phyloP scores from a whole-genome alignment of 2,888 invertebrate species.

The Tetragonisca angustula region DNA sequence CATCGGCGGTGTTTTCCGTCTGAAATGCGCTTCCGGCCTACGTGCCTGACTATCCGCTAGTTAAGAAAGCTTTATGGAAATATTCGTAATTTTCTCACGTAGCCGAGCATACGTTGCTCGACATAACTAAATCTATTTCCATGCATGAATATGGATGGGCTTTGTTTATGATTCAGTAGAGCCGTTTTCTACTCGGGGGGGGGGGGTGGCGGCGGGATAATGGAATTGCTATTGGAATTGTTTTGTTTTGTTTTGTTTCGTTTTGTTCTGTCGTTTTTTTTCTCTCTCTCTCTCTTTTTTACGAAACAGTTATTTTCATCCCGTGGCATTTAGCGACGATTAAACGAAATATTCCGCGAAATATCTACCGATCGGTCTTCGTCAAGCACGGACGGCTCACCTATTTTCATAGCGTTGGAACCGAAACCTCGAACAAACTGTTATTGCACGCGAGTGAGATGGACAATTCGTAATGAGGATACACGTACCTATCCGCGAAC shows the following conservation, averaged over 20 bases:
- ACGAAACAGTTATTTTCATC: constrained; percentile 16
- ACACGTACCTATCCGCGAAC: background rate
- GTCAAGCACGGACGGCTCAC: too few relatives aligned
- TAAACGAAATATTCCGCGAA: constrained; percentile 43
- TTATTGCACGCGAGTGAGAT: background rate
- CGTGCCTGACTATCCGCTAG: constrained; percentile 48
- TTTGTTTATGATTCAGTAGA: constrained; percentile 64
- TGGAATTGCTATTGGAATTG: constrained; percentile 47
- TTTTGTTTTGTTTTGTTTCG: too few relatives aligned
- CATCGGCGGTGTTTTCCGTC: constrained; percentile 62
- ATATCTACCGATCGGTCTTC: too few relatives aligned
- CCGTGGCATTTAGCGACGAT: constrained; percentile 22
- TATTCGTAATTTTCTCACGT: constrained; percentile 62
- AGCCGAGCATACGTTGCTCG: constrained; percentile 53
- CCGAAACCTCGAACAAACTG: background rate
- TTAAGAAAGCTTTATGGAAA: constrained; percentile 59
- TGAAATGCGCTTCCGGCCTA: constrained; percentile 67
- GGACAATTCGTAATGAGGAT: background rate
- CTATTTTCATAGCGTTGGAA: background rate
- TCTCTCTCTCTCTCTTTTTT: background rate
- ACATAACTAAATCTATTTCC: constrained; percentile 54
- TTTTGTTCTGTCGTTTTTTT: too few relatives aligned
- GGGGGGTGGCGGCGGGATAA: constrained; percentile 18
- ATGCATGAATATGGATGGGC: constrained; percentile 66
- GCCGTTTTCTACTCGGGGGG: constrained; percentile 38